These are phyloP conservation scores for Corythucha ciliata DNA, from an alignment of 2,888 invertebrate species.

Conservation along the genomic window DNA sequence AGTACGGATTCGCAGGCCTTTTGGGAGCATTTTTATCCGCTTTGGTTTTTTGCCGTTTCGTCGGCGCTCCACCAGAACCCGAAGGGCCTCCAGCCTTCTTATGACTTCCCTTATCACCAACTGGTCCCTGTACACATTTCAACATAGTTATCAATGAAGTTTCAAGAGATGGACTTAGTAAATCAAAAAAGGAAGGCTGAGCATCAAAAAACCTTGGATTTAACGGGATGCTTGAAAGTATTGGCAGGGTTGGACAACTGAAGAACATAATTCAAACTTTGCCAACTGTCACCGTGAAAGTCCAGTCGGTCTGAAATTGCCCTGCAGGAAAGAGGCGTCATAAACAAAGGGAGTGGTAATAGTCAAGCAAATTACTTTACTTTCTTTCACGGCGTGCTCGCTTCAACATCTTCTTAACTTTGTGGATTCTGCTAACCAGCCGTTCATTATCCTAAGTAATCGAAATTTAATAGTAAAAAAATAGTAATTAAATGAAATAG, in stretches of 20 bases:
- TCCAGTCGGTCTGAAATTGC: slow-evolving; percentile 57
- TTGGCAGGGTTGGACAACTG: slow-evolving; percentile 21
- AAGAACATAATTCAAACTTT: slow-evolving; percentile 47
- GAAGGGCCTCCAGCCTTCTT: slow-evolving; percentile 18
- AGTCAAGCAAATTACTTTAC: slow-evolving; percentile 38
- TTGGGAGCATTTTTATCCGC: slow-evolving; percentile 68
- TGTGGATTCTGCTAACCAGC: slow-evolving; percentile 59
- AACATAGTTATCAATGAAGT: not conserved
- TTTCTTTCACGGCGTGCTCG: slow-evolving; percentile 57
- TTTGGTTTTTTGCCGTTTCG: slow-evolving; percentile 52
- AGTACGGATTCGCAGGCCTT: slow-evolving; percentile 69
- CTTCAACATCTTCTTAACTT: slow-evolving; percentile 58
- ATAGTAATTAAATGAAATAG: not conserved
- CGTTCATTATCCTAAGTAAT: slow-evolving; percentile 57
- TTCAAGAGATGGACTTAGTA: not conserved
- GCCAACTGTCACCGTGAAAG: slow-evolving; percentile 60
- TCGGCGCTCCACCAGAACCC: too few species aligned
- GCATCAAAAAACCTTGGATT: not conserved
- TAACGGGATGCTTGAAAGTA: not conserved
- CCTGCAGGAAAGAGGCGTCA: not conserved
- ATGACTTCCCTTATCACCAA: slow-evolving; percentile 10
- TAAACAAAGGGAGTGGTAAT: not conserved
- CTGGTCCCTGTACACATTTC: slow-evolving; percentile 4
- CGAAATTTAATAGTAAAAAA: slow-evolving; percentile 1
- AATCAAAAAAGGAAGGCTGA: not conserved